Base-by-base conservation (phyloP, 2,888 invertebrate species). In the Parasteatoda lunata region DNA sequence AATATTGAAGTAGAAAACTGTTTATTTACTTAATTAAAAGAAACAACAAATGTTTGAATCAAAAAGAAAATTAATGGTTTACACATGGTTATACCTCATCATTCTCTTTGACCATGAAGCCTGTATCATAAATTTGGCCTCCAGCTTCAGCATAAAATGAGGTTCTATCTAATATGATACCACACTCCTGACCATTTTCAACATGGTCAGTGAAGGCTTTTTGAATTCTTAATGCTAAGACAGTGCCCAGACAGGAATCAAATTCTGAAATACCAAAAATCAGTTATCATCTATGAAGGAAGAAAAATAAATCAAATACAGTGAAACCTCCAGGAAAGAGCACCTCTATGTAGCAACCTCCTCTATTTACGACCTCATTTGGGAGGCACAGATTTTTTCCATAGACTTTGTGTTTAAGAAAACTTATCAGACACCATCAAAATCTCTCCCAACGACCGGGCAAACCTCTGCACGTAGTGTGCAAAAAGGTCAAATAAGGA, bases 131-230 rank as follows among this genome's bases (percentile, higher is more conserved):
- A 90, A 97, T 98, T 93, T 99, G 99, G 13, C 99, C 99, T 89
- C 99, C 99, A 93, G 98, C 97, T 92, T 99, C 99, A 0, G 99
- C 98, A 92, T 99, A 99, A 92, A 99, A 99, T 92, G 94, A 96
- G 0, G 99, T 99, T 90, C 94, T 94, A 92, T 99, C 97, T 87
- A 99, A 93, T 89, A 99, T 93, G 81, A 99, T 93, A 30, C 97
- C 98, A 92, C 97, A 97, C 92, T 97, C 96, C 91, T 97, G 95
- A 0, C 97, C 97, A 51, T 96, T 95, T 1, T 92, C 93, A 8
- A 98, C 95, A 91, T 95, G 93, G 89, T 96, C 93, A 0, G 98
- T 97, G 93, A 99, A 99, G 91, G 95, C 92, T 91, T 97, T 97
- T 84, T 95, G 94, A 90, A 93, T 94, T 69, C 97, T 94, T 69